Evolutionary conservation across 2,888 invertebrate genomes (phyloP).

Genomic region (Choreutis nemorana): DNA sequence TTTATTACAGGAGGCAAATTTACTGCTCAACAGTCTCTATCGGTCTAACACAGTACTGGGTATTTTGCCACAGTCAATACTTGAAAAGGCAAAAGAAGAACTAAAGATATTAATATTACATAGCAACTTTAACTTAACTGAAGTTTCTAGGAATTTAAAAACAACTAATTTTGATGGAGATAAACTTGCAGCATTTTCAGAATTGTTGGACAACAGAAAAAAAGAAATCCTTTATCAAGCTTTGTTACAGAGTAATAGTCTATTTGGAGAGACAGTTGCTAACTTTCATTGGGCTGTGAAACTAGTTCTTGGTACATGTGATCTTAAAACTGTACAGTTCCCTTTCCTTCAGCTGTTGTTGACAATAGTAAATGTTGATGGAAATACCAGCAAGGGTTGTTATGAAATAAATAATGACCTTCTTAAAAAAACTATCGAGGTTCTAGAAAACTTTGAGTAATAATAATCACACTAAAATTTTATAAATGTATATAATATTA

Average conservation of each 20-base stretch:
- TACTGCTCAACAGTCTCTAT: too few species aligned
- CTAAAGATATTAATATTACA: conserved; percentile 20
- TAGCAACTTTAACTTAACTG: too few species aligned
- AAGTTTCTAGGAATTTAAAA: too few species aligned
- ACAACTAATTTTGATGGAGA: conserved; percentile 22
- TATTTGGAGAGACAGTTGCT: conserved; percentile 24
- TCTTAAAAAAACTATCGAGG: conserved; percentile 28
- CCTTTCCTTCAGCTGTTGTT: conserved; percentile 32
- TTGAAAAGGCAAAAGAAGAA: conserved; percentile 21
- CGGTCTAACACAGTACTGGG: too few species aligned
- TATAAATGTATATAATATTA: too few species aligned
- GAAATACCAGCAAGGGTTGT: conserved; percentile 16
- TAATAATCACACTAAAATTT: too few species aligned
- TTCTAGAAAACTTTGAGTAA: conserved; percentile 22
- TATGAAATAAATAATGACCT: conserved; percentile 37
- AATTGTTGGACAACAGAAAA: conserved; percentile 20
- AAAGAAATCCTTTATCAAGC: conserved; percentile 22
- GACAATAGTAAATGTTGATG: conserved; percentile 20
- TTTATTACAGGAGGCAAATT: too few species aligned
- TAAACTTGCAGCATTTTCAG: conserved; percentile 18
- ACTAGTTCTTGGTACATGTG: conserved; percentile 36
- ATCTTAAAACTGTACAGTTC: conserved; percentile 31
- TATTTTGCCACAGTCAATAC: too few species aligned
- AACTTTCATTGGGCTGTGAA: conserved; percentile 39
- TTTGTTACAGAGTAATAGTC: conserved; percentile 25